phyloP scores from a whole-genome alignment of 2,888 invertebrate species.

The Parnassius apollo region DNA sequence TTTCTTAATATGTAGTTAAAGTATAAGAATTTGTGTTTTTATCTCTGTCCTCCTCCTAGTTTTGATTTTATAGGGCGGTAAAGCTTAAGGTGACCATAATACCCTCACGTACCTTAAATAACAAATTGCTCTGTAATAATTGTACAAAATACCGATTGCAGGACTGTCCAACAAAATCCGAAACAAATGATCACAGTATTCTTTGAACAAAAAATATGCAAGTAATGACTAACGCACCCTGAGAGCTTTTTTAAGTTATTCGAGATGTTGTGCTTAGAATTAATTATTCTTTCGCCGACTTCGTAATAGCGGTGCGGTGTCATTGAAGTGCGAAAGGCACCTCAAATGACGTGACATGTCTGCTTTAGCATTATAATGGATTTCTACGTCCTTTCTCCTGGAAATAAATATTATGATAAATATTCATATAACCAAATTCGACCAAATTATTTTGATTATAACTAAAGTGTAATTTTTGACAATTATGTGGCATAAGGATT shows the following conservation, averaged over 20 bases:
- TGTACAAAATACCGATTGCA: neutral
- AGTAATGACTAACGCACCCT: conserved; percentile 74
- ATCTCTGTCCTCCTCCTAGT: too few relatives aligned
- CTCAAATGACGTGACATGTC: conserved; percentile 28
- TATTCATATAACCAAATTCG: too few relatives aligned
- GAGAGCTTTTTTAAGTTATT: conserved; percentile 74
- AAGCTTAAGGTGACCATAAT: too few relatives aligned
- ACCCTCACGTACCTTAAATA: too few relatives aligned
- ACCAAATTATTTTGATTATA: too few relatives aligned
- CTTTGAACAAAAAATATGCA: conserved; percentile 64
- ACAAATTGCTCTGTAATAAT: neutral
- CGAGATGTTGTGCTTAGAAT: conserved; percentile 66
- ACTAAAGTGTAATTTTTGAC: too few relatives aligned
- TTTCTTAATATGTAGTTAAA: too few relatives aligned
- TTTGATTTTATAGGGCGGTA: too few relatives aligned
- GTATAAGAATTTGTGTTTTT: too few relatives aligned
- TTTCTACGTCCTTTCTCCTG: too few relatives aligned
- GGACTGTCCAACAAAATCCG: conserved; percentile 9
- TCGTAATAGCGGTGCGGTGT: conserved; percentile 43
- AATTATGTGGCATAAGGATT: too few relatives aligned
- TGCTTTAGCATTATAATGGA: conserved; percentile 24
- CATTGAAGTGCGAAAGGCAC: conserved; percentile 29
- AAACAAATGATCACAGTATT: conserved; percentile 7
- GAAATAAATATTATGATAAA: too few relatives aligned
- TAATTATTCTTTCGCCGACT: conserved; percentile 54